These are phyloP conservation scores for Phainopepla nitens DNA, from an alignment of 2,113 vertebrate species.

Conservation along the genomic window DNA sequence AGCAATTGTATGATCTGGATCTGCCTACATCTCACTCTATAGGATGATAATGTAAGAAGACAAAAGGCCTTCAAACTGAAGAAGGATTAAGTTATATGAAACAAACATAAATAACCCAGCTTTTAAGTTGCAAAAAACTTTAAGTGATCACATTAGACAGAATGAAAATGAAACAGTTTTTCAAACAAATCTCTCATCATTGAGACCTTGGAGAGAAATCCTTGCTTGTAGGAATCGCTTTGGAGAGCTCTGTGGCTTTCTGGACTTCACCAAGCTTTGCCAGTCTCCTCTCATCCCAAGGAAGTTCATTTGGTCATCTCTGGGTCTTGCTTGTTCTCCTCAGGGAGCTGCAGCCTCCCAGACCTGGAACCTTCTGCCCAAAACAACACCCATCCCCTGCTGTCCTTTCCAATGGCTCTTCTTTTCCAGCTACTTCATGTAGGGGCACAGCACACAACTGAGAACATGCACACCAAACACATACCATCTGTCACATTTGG, in stretches of 20 bases:
- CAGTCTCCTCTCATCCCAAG: neutral
- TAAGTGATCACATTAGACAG: neutral
- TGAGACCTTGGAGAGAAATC: neutral
- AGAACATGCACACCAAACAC: neutral
- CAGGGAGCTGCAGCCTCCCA: neutral
- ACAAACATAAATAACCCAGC: neutral
- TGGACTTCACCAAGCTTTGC: neutral
- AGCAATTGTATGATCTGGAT: neutral
- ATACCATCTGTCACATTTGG: slow-evolving; percentile 27
- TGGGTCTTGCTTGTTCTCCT: neutral
- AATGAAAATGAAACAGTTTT: neutral
- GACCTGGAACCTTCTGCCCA: neutral
- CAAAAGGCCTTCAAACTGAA: neutral
- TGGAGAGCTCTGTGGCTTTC: neutral
- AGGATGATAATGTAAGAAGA: neutral
- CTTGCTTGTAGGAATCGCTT: neutral
- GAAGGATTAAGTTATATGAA: neutral
- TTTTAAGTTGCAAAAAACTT: neutral
- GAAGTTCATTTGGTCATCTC: neutral
- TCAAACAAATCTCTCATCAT: neutral
- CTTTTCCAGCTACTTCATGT: neutral
- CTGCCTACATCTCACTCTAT: neutral
- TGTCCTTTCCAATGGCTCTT: neutral
- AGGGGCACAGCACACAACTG: neutral
- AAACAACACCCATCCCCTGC: neutral